A percentile compares a stretch with the other conserved stretches of the same genome.
These are phyloP conservation scores for Phoenoteleia sp. DNA, from an alignment of 2,888 invertebrate species.

Conservation along the genomic window DNA sequence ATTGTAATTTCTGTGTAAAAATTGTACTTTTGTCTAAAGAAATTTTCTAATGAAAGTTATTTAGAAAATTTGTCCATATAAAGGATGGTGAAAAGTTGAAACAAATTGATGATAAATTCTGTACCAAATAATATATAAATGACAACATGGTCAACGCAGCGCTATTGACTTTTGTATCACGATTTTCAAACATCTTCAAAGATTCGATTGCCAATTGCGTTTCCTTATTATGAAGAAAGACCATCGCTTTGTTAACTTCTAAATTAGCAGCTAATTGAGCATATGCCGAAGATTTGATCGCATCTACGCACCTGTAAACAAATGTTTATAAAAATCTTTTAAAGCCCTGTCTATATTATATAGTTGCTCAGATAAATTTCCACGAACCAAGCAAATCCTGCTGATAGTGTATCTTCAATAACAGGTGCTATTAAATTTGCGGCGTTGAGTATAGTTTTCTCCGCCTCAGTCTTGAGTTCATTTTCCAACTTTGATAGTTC, in stretches of 20 bases:
- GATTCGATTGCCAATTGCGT: conserved; percentile 94
- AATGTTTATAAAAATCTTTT: background rate
- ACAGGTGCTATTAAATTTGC: conserved; percentile 96
- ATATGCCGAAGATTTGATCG: conserved; percentile 96
- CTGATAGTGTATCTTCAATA: conserved; percentile 91
- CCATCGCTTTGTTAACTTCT: conserved; percentile 96
- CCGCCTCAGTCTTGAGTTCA: conserved; percentile 91
- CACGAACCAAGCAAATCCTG: conserved; percentile 87
- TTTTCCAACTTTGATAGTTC: conserved; percentile 92
- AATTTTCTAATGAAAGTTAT: no score
- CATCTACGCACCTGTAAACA: conserved; percentile 95
- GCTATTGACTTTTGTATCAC: conserved; percentile 93
- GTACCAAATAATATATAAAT: conserved; percentile 93
- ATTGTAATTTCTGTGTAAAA: no score
- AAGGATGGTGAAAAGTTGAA: no score
- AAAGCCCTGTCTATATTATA: background rate
- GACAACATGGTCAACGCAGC: conserved; percentile 95
- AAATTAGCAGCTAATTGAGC: conserved; percentile 94
- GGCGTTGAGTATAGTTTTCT: conserved; percentile 94
- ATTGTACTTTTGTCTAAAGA: no score
- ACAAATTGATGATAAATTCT: no score
- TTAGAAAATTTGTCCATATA: no score
- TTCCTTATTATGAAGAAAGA: conserved; percentile 94
- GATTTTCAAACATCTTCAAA: conserved; percentile 94
- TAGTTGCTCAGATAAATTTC: conserved; percentile 4